These are phyloP conservation scores for Aphelenchoides fujianensis DNA, from an alignment of 1,140 invertebrate species.

Conservation along the genomic window DNA sequence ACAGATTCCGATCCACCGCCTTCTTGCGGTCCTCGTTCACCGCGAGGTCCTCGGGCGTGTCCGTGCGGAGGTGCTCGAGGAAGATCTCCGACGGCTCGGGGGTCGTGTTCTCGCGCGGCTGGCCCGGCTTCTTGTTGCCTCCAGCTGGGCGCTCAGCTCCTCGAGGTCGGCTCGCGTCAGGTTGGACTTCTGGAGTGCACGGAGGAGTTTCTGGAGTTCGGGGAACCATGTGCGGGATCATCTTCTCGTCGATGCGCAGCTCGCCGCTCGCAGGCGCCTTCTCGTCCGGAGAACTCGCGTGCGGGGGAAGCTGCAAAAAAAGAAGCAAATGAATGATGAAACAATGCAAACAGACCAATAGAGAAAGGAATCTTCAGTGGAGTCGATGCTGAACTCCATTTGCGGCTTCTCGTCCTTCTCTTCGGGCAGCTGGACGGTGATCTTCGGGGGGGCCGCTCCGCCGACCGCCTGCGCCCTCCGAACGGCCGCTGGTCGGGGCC, in stretches of 20 bases:
- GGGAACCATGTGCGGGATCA: slow-evolving; percentile 41
- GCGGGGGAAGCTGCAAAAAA: slow-evolving; percentile 11
- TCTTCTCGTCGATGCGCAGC: slow-evolving; percentile 23
- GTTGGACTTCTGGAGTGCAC: slow-evolving; percentile 35
- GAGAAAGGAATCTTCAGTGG: slow-evolving; percentile 4
- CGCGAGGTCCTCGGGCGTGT: slow-evolving; percentile 12
- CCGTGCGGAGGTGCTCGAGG: not conserved
- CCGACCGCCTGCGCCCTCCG: not conserved
- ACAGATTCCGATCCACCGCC: slow-evolving; percentile 38
- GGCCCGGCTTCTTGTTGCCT: slow-evolving; percentile 27
- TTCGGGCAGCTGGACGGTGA: slow-evolving; percentile 33
- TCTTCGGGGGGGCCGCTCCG: slow-evolving; percentile 21
- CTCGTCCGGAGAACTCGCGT: not conserved
- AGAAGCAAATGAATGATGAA: no score
- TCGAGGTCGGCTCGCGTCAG: slow-evolving; percentile 30
- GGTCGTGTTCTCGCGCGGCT: slow-evolving; percentile 39
- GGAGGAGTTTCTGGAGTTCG: slow-evolving; percentile 38
- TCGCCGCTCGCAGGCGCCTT: not conserved
- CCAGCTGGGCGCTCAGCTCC: slow-evolving; percentile 34
- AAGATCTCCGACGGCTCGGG: slow-evolving; percentile 20
- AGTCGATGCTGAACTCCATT: slow-evolving; percentile 37
- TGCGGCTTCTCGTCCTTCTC: slow-evolving; percentile 30
- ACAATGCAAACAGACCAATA: slow-evolving; percentile 16
- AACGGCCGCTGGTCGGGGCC: not conserved
- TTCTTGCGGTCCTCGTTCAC: slow-evolving; percentile 33